Base-by-base conservation (phyloP, 2,797 vertebrate species). In the Pantherophis alleghaniensis region DNA sequence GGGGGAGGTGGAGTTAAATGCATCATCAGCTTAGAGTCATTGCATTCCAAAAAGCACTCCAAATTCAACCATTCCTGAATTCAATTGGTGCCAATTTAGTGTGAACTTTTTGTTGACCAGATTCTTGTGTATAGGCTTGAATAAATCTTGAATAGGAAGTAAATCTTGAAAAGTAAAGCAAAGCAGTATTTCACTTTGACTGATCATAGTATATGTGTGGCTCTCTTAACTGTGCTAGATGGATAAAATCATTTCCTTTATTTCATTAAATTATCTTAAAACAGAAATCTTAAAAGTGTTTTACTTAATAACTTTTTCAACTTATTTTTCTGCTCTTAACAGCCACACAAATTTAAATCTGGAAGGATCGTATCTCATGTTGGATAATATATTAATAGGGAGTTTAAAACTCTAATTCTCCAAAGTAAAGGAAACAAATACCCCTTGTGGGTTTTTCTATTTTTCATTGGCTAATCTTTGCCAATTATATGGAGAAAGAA, bases 381-480 rank as follows among this genome's bases (percentile, higher is more conserved):
- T 91, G 95, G 66, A 92, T 95, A 94, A 92, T 92, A 86, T 90
- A 93, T 95, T 94, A 95, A 94, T 92, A 47, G 59, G 91, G 90
- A 37, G 92, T 47, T 32, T 26, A 92, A 57, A 88, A 92, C 91
- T 47, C 94, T 90, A 56, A 97, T 96, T 94, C 69, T 59, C 18
- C 61, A 16, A 86, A 92, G 20, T 94, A 94, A 96, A 92, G 95
- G 94, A 96, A 97, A 97, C 74, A 97, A 95, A 96, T 91, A 91
- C 94, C 87, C 22, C 61, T 93, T 93, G 96, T 37, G 95, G 95
- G 3, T 95, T 96, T 94, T 95, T 94, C 37, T 86, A 0, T 83
- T 95, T 79, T 96, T 95, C 92, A 79, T 87, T 92, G 79, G 89
- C 91, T 97, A 96, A 97, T 95, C 95, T 97, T 96, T 95, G 79